Evolutionary conservation across 2,797 vertebrate species (phyloP), one percentile per base, ranked within the genome.

Genomic region (Paguma larvata): DNA sequence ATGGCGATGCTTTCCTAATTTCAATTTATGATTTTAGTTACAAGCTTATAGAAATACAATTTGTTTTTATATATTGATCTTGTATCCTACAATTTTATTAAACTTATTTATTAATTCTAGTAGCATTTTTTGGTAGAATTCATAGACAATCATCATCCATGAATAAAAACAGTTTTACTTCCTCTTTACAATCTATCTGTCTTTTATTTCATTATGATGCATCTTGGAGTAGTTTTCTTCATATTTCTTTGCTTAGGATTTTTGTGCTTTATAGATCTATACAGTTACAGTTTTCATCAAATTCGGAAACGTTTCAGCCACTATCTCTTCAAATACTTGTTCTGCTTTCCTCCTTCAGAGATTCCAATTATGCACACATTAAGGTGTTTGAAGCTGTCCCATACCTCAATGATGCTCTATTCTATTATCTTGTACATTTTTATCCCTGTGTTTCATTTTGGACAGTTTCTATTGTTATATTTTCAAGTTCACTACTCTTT

Each of bases 1-100:
- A 85, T 84, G 48, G 6, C 19, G 67, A n/a, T 73, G 72, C 46
- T 92, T 90, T 82, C 65, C 90, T 86, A 59, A 90, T 59, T 82
- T 82, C 16, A 48, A 77, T 34, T 63, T 46, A 5, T 82, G 8
- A 10, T 51, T 68, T 83, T 44, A 70, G 44, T 78, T 70, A 56
- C 44, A 12, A 59, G 18, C 27, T 73, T 53, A 78, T 59, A 59
- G 34, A 90, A 75, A 79, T 65, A 73, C 11, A 85, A 41, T 67
- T 56, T 48, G 23, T 62, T 59, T 93, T 86, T 86, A 21, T 67
- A n/a, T 51, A 27, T 59, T 83, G 21, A 48, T 77, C 70, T 51
- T 91, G 4, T 34, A 30, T 67, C 4, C 9, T 83, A 77, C n/a
- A 62, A 70, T 56, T 23, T 78, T 63, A 9, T 46, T 92, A 53